Percentiles rank a stretch among this genome's conserved stretches.
phyloP scores from a whole-genome alignment of 2,888 invertebrate genomes.

The Rhagium mordax region DNA sequence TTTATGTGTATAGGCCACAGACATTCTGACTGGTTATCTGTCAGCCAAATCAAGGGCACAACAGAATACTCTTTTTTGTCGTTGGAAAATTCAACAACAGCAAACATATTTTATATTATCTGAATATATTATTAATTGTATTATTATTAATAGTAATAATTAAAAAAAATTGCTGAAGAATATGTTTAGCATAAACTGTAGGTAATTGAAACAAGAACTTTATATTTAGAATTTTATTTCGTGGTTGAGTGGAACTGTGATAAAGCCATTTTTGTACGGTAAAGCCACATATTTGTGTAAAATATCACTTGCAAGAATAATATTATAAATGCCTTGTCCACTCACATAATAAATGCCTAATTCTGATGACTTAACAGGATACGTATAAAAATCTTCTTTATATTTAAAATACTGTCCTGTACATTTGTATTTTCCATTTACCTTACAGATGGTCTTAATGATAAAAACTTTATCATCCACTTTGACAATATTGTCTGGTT shows the following conservation, averaged over 20 bases:
- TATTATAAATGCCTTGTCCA: not conserved
- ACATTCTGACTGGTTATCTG: too few relatives aligned
- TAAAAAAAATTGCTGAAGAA: not conserved
- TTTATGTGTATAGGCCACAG: too few relatives aligned
- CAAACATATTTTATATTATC: too few relatives aligned
- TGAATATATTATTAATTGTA: too few relatives aligned
- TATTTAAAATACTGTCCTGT: not conserved
- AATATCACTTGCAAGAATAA: not conserved
- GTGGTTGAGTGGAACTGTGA: not conserved
- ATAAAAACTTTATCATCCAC: conserved; percentile 5
- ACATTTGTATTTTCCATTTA: conserved; percentile 5
- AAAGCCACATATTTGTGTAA: not conserved
- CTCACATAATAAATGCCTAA: conserved; percentile 24
- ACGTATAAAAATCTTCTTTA: conserved; percentile 7
- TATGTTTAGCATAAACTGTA: not conserved
- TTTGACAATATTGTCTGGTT: not conserved
- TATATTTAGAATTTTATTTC: not conserved
- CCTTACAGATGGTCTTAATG: conserved; percentile 1
- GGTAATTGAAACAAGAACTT: not conserved
- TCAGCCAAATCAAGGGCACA: too few relatives aligned
- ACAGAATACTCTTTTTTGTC: too few relatives aligned
- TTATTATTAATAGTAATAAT: too few relatives aligned
- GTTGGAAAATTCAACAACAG: too few relatives aligned
- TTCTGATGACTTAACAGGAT: conserved; percentile 15
- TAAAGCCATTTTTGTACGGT: not conserved